phyloP scores from a whole-genome alignment of 2,888 invertebrate genomes.

The Idaea biselata region DNA sequence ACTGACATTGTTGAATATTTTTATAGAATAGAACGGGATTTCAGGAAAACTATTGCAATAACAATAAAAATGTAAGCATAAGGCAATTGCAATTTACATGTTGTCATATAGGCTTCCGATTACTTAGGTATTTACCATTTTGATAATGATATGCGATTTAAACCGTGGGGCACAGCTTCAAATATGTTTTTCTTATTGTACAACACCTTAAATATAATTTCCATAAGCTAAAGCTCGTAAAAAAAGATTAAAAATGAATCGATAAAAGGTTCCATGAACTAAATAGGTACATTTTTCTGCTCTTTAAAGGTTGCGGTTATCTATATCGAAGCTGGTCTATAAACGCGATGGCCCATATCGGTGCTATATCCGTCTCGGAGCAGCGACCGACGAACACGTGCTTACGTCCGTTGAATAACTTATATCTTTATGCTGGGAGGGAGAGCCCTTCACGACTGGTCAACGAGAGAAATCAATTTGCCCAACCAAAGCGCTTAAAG shows the following conservation, averaged over 20 bases:
- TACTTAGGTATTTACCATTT: no score
- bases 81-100: no score
- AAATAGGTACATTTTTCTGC: conserved; percentile 5
- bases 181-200: no score
- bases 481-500: neutral
- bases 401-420: conserved; percentile 35
- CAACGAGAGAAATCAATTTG: conserved; percentile 22
- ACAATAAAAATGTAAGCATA: no score
- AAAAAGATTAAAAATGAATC: conserved; percentile 3
- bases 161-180: no score
- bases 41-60: no score
- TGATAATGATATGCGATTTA: no score
- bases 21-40: no score
- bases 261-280: neutral
- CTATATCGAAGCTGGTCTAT: conserved; percentile 33
- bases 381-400: conserved; percentile 29
- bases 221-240: neutral
- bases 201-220: neutral
- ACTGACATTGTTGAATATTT: neutral
- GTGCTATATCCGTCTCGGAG: conserved; percentile 41
- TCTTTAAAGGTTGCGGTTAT: conserved; percentile 30
- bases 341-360: conserved; percentile 44
- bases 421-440: conserved; percentile 23
- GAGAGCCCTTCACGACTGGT: conserved; percentile 15
- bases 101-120: no score